Conservation (phyloP, 2,888 invertebrate species). For the Diaperis boleti region DNA sequence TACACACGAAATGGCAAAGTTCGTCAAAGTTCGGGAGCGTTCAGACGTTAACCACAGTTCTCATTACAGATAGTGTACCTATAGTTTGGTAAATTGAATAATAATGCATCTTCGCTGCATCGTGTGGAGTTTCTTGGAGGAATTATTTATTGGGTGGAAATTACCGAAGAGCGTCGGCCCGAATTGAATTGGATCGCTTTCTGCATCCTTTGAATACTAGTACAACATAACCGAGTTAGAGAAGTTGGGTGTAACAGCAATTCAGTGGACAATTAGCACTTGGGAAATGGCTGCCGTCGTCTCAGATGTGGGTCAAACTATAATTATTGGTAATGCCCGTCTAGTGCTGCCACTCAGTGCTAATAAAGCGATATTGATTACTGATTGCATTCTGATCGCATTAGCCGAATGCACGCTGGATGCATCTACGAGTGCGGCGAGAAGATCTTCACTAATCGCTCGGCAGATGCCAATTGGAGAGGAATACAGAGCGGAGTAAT, state of each 20-base stretch:
- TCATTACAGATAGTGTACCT: not conserved
- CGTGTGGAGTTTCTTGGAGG: conserved; percentile 8
- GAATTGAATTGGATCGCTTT: conserved; percentile 36
- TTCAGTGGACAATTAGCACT: conserved; percentile 52
- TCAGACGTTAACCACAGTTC: not conserved
- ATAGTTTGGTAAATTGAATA: conserved; percentile 8
- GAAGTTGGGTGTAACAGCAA: conserved; percentile 50
- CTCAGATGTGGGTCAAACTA: conserved; percentile 50
- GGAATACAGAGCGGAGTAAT: conserved; percentile 6
- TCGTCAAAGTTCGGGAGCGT: not conserved
- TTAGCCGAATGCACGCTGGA: conserved; percentile 17
- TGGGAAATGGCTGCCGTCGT: conserved; percentile 49
- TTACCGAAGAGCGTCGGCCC: conserved; percentile 29
- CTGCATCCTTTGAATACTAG: conserved; percentile 45
- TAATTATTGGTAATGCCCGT: conserved; percentile 50
- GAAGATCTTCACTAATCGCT: conserved; percentile 22
- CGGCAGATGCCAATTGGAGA: conserved; percentile 9
- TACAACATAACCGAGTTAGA: conserved; percentile 49
- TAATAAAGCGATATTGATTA: conserved; percentile 48
- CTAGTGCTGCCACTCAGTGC: conserved; percentile 49
- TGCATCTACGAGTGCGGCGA: conserved; percentile 24
- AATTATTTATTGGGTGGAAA: conserved; percentile 26
- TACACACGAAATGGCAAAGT: not conserved
- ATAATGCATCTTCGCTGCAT: conserved; percentile 6
- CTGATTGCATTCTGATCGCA: conserved; percentile 42